Evolutionary conservation across 2,113 vertebrate genomes (phyloP).

Genomic region (Coptodon rendalli): DNA sequence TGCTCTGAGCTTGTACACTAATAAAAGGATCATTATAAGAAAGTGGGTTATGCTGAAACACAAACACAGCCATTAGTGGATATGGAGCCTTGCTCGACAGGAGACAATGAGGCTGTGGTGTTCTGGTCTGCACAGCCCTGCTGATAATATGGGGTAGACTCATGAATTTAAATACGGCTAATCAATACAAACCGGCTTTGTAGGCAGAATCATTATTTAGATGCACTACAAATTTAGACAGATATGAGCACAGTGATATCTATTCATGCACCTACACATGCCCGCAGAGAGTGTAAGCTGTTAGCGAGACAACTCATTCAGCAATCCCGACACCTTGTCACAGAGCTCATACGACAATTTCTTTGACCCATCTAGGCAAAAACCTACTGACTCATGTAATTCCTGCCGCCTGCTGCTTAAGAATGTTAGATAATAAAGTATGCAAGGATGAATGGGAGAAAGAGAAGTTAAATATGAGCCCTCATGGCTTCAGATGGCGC

Average conservation of each 20-base stretch:
- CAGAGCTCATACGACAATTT: conserved; percentile 38
- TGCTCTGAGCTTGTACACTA: conserved; percentile 4
- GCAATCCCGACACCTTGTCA: conserved; percentile 38
- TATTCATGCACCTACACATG: neutral
- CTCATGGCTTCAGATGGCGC: conserved; percentile 6
- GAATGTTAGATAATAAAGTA: conserved; percentile 27
- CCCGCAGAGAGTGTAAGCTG: neutral
- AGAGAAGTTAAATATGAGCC: neutral
- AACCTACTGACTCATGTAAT: conserved; percentile 56
- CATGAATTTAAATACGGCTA: conserved; percentile 28
- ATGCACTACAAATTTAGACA: neutral
- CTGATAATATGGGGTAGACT: neutral
- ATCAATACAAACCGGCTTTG: conserved; percentile 41
- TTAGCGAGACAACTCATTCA: conserved; percentile 30
- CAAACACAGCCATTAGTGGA: conserved; percentile 44
- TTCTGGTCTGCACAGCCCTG: neutral
- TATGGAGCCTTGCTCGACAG: neutral
- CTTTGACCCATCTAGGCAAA: conserved; percentile 47
- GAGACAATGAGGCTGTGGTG: conserved; percentile 28
- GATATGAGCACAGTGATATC: neutral
- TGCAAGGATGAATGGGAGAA: conserved; percentile 5
- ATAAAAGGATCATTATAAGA: conserved; percentile 47
- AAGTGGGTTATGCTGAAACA: conserved; percentile 35
- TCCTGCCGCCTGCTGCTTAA: conserved; percentile 19
- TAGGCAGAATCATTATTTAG: conserved; percentile 4